phyloP scores from a whole-genome alignment of 2,113 vertebrate species.

The Hemibagrus wyckioides region DNA sequence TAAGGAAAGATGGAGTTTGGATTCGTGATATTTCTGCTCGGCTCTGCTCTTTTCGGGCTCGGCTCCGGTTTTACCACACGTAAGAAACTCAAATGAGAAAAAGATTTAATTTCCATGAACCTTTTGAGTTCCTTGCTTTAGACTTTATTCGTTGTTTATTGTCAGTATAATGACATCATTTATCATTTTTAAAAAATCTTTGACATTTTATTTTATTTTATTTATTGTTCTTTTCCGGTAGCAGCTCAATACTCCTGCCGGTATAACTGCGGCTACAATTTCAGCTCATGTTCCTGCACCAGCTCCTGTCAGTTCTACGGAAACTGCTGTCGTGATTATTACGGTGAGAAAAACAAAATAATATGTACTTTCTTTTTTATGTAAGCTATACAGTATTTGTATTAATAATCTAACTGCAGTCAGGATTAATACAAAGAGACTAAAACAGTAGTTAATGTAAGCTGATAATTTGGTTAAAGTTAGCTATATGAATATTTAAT shows the following conservation, averaged over 20 bases:
- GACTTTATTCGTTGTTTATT: too few relatives aligned
- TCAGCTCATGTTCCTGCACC: constrained; percentile 66
- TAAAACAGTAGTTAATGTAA: too few relatives aligned
- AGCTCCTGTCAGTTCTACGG: constrained; percentile 56
- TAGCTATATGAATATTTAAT: too few relatives aligned
- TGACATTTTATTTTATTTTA: neutral
- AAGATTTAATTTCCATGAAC: neutral
- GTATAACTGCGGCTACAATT: constrained; percentile 57
- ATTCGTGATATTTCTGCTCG: constrained; percentile 29
- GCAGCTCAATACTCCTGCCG: constrained; percentile 33
- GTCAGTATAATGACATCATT: too few relatives aligned
- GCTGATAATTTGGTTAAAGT: too few relatives aligned
- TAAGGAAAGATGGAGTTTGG: constrained; percentile 19
- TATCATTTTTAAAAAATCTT: too few relatives aligned
- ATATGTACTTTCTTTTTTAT: neutral
- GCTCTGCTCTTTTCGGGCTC: constrained; percentile 3
- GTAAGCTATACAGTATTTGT: too few relatives aligned
- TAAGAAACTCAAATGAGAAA: neutral
- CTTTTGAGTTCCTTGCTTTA: neutral
- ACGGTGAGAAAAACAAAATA: neutral
- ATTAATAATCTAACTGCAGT: too few relatives aligned
- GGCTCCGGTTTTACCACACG: neutral
- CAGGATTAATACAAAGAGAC: too few relatives aligned
- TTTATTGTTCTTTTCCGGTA: neutral
- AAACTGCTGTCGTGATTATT: constrained; percentile 59